Base-by-base conservation (phyloP, 2,113 vertebrate species). In the Anguilla rostrata region DNA sequence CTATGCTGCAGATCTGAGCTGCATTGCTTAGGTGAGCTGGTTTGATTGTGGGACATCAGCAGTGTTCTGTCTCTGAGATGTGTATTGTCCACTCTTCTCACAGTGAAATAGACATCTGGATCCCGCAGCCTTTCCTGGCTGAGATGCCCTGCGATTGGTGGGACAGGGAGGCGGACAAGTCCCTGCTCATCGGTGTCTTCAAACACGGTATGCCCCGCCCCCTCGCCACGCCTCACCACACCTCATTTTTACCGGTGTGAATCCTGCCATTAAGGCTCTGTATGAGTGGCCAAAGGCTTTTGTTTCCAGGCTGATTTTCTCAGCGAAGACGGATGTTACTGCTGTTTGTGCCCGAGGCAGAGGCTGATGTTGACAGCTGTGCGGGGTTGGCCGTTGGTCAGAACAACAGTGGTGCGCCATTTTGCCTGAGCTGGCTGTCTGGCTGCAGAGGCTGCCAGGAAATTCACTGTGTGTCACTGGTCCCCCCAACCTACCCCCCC, bases 101-200 rank as follows among this genome's bases (percentile, higher is more conserved):
- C 91, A 99, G 98, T 92, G 98, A 99, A 87, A 90, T 97, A 83
- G 98, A 99, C 88, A 78, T 99, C 85, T 99, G 98, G 98, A 99
- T 99, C 87, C 98, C 98, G 39, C 98, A 99, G 89, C 97, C 98
- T 5, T 98, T 99, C 94, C 97, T 98, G 16, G 97, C 97, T 0
- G 98, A 99, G 91, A 97, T 99, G 92, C 98, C 98, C 87, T 93
- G 97, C 75, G 98, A 99, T 92, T 99, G 98, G 98, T 99, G 98
- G 98, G 97, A 98, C 93, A 96, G 95, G 78, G 97, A 99, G 88
- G 97, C 98, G 0, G 98, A 99, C 94, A 99, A 98, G 93, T 98
- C 97, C 85, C 97, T 99, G 88, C 96, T 99, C 89, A 95, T 99
- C 83, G 98, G 98, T n/a, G 98, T 99, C 88, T 99, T 98, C 94